Base-by-base conservation (phyloP, 2,888 invertebrate species). In the Philopedon plagiatum region DNA sequence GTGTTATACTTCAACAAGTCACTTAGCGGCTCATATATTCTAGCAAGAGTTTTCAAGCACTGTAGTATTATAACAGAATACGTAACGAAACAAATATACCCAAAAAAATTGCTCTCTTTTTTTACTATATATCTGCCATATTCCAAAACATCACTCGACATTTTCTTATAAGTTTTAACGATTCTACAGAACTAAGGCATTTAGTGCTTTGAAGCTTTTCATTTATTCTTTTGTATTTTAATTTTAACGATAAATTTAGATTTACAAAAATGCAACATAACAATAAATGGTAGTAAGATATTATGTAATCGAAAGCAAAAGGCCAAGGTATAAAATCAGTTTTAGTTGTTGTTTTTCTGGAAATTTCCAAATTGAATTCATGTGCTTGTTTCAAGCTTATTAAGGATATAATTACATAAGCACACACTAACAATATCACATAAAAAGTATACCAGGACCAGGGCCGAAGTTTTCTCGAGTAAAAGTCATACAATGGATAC, bases 191-290 rank as follows among this genome's bases (percentile, higher is more conserved):
- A n/a, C 32, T 29, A 2, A 18, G 5, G 1, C 15, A 9, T 18
- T 29, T 46, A 18, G 49, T 46, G 11, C 18, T 62, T 5, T n/a
- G 13, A 15, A 62, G 4, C 1, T 21, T 19, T 2, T 19, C 5
- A 21, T 46, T 32, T 13, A 62, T 49, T 1, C 19, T 15, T 8
- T 19, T 11, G n/a, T 18, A 62, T 46, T 62, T 62, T 26, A 62
- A 21, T 32, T 34, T 19, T n/a, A 62, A 19, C 5, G 46, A 34
- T 11, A 44, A 46, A 32, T 34, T 46, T 5, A 62, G 13, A 7
- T 46, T 46, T 15, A 49, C 11, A 21, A 62, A 62, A 46, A n/a
- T 44, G 4, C 13, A 0, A 13, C 46, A 32, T 19, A 34, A 5
- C 9, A 62, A 46, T 32, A 29, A 44, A 19, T 32, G 26, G 13